These are phyloP conservation scores for Coelopa frigida DNA, from an alignment of 1,140 invertebrate genomes.

Conservation along the genomic window DNA sequence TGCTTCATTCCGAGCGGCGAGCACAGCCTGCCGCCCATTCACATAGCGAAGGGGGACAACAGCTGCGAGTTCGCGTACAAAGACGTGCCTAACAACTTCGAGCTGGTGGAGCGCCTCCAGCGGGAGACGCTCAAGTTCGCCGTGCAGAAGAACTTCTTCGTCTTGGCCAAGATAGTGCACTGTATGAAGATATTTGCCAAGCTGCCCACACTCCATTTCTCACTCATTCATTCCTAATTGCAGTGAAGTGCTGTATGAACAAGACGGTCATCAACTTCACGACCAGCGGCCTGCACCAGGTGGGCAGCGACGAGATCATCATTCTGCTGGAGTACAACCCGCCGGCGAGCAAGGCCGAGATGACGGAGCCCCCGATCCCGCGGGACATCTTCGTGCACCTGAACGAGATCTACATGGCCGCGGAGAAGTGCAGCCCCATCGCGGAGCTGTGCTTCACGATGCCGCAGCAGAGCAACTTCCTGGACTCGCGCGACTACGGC, in stretches of 20 bases:
- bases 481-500: conserved; percentile 74
- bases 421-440: conserved; percentile 63
- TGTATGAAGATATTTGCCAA: conserved; percentile 53
- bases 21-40: conserved; percentile 50
- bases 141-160: conserved; percentile 71
- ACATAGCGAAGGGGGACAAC: conserved; percentile 19
- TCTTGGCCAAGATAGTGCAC: conserved; percentile 69
- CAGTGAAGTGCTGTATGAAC: conserved; percentile 79
- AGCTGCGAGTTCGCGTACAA: conserved; percentile 52
- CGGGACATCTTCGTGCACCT: conserved; percentile 73
- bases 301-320: conserved; percentile 81
- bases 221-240: conserved; percentile 1
- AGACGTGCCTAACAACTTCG: conserved; percentile 49
- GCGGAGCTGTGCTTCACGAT: conserved; percentile 66
- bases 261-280: conserved; percentile 74
- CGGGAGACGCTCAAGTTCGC: conserved; percentile 67
- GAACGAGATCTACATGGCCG: conserved; percentile 68
- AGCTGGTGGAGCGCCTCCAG: conserved; percentile 49
- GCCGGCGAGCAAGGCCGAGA: conserved; percentile 10
- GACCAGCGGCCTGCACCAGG: conserved; percentile 69
- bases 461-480: conserved; percentile 55
- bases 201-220: not conserved
- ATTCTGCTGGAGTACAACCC: conserved; percentile 68
- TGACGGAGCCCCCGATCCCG: conserved; percentile 49
- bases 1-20: conserved; percentile 53